A percentile compares a stretch with the other conserved stretches of the same genome.
Evolutionary conservation across 2,888 invertebrate species (phyloP).

Genomic region (Synanthedon formicaeformis): DNA sequence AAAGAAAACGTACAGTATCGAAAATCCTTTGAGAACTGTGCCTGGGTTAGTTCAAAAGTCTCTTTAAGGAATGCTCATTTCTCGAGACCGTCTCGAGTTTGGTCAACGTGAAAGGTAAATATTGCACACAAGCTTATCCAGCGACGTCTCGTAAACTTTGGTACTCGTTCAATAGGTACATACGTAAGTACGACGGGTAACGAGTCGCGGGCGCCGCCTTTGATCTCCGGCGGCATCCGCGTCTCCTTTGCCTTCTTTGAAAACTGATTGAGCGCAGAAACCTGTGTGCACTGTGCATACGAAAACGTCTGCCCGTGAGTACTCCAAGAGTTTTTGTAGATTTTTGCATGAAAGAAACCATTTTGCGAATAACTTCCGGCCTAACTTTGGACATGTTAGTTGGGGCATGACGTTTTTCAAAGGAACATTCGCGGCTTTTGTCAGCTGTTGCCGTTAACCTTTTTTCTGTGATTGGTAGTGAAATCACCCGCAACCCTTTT

Average conservation of each 20-base stretch:
- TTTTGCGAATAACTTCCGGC: conserved; percentile 13
- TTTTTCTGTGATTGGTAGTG: neutral
- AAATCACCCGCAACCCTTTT: neutral
- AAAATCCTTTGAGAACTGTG: neutral
- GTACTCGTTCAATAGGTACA: neutral
- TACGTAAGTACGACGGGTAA: conserved; percentile 22
- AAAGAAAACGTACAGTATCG: neutral
- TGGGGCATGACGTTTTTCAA: neutral
- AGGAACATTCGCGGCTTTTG: neutral
- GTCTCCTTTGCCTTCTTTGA: conserved; percentile 54
- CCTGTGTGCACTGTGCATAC: conserved; percentile 64
- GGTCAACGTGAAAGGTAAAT: conserved; percentile 5
- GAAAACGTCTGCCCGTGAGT: conserved; percentile 35
- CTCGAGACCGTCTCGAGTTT: conserved; percentile 2
- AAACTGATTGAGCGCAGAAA: conserved; percentile 61
- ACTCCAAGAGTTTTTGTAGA: conserved; percentile 34
- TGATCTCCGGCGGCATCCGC: conserved; percentile 41
- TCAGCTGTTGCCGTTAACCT: conserved; percentile 1
- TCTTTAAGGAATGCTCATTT: conserved; percentile 2
- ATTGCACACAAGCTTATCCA: conserved; percentile 1
- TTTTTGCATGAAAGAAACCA: conserved; percentile 37
- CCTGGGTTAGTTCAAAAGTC: conserved; percentile 1
- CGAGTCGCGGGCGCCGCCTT: conserved; percentile 36
- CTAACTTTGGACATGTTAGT: neutral
- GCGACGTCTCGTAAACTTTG: neutral